A percentile compares a stretch with the other conserved stretches of the same genome.
phyloP scores from a whole-genome alignment of 2,113 vertebrate species.

The Puffinus mauretanicus region DNA sequence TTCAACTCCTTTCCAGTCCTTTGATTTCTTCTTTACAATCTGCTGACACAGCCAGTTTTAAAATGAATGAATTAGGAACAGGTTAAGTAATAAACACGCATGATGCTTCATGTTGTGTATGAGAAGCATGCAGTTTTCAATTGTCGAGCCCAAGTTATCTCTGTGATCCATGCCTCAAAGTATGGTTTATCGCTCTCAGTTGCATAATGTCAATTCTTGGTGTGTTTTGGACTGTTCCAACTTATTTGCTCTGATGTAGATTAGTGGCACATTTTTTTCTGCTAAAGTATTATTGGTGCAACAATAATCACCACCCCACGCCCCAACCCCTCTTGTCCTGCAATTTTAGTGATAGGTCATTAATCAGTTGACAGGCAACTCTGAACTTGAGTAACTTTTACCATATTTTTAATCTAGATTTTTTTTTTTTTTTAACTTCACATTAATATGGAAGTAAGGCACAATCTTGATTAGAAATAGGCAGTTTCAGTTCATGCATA shows the following conservation, averaged over 20 bases:
- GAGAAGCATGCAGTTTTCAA: not conserved
- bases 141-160: not conserved
- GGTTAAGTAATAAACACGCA: not conserved
- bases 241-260: not conserved
- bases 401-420: not conserved
- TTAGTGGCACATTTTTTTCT: not conserved
- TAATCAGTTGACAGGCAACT: not conserved
- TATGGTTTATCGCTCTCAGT: not conserved
- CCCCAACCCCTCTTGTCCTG: not conserved
- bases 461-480: not conserved
- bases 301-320: not conserved
- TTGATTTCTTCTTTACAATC: not conserved
- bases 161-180: not conserved
- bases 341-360: not conserved
- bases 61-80: not conserved
- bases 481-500: not conserved
- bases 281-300: not conserved
- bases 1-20: not conserved
- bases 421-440: not conserved
- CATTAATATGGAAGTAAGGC: not conserved
- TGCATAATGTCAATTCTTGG: not conserved
- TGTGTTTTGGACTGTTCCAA: not conserved
- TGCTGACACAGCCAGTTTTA: not conserved
- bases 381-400: not conserved
- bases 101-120: not conserved